Evolutionary conservation across 2,888 invertebrate species (phyloP).

Genomic region (Ophioninae sp.): DNA sequence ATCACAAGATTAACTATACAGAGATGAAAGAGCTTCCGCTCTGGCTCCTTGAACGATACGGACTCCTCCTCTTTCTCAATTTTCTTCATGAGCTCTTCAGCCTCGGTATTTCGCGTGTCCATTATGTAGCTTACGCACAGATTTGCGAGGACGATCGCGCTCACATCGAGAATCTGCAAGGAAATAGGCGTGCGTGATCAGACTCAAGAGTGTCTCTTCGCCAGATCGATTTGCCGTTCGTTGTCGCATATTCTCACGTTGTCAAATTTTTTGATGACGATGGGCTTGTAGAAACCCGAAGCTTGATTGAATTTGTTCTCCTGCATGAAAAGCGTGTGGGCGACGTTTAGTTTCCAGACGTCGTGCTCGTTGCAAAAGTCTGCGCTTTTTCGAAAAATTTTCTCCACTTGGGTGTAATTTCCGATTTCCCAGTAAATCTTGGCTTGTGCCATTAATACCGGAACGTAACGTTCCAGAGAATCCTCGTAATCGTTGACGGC

Average conservation of each 20-base stretch:
- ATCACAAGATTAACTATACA: constrained; percentile 99
- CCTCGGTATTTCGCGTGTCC: constrained; percentile 99
- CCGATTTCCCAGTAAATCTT: constrained; percentile 99
- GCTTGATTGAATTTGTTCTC: constrained; percentile 99
- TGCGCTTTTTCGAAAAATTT: constrained; percentile 97
- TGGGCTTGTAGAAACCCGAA: constrained; percentile 98
- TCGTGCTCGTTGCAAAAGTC: constrained; percentile 99
- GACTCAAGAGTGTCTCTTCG: background rate
- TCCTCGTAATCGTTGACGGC: constrained; percentile 96
- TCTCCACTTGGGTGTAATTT: constrained; percentile 97
- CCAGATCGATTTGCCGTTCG: background rate
- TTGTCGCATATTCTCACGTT: constrained; percentile 82
- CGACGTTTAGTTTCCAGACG: constrained; percentile 98
- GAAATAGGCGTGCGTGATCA: background rate
- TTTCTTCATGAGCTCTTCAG: constrained; percentile 98
- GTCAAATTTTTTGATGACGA: constrained; percentile 96
- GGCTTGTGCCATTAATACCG: constrained; percentile 99
- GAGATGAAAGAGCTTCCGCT: constrained; percentile 96
- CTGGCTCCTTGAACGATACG: constrained; percentile 94
- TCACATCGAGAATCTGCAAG: constrained; percentile 92
- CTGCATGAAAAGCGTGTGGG: constrained; percentile 99
- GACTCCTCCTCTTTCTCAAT: constrained; percentile 99
- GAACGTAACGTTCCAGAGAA: constrained; percentile 95
- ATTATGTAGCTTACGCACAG: constrained; percentile 99
- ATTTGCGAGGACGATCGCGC: constrained; percentile 99